Evolutionary conservation across 2,113 vertebrate species (phyloP).

Genomic region (Cryptotis parvus): DNA sequence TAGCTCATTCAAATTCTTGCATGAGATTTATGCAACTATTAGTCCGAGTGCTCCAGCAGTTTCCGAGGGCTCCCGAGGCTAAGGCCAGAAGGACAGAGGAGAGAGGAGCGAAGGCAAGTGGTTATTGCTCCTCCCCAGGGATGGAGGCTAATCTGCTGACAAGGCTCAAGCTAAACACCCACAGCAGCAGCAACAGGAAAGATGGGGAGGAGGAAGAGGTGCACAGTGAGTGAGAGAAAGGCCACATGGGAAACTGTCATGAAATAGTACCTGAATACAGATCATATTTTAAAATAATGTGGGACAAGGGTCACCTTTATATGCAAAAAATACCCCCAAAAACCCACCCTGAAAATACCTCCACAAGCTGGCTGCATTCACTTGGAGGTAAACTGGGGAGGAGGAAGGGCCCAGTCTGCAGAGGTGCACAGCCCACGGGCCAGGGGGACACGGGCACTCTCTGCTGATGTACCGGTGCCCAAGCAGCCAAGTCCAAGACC

Average conservation of each 20-base stretch:
- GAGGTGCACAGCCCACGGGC: too few relatives aligned
- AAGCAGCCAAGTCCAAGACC: not conserved
- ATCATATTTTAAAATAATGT: not conserved
- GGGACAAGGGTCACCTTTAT: not conserved
- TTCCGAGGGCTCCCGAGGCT: not conserved
- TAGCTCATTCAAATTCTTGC: not conserved
- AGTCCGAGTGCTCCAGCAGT: not conserved
- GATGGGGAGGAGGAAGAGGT: not conserved
- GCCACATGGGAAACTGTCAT: not conserved
- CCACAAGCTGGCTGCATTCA: not conserved
- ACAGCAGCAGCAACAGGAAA: not conserved
- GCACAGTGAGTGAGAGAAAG: not conserved
- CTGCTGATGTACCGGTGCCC: not conserved
- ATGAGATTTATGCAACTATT: not conserved
- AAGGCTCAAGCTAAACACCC: not conserved
- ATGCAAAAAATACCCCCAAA: too few relatives aligned
- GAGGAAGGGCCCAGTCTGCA: not conserved
- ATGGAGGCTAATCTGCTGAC: not conserved
- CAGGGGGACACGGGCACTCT: too few relatives aligned
- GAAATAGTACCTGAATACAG: conserved; percentile 30
- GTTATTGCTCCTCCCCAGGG: not conserved
- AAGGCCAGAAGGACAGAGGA: rapidly evolving
- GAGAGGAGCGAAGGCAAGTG: not conserved
- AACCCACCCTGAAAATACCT: not conserved
- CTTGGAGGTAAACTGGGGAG: not conserved